phyloP scores from a whole-genome alignment of 2,888 invertebrate genomes.

The Dastarcus helophoroides region DNA sequence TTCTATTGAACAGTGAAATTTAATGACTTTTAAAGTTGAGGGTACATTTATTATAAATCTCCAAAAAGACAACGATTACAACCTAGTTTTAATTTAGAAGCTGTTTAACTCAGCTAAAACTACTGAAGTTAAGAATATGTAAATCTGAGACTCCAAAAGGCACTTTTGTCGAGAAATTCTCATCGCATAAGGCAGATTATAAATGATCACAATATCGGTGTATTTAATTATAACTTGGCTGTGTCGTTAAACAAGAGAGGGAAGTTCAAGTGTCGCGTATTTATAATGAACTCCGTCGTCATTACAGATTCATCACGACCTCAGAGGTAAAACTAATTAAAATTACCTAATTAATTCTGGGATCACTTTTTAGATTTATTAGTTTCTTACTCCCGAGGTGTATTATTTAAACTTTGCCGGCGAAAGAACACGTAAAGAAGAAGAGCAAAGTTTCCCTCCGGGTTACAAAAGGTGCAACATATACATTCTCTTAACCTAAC shows the following conservation, averaged over 20 bases:
- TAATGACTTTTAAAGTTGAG: too few species aligned
- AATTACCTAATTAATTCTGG: conserved; percentile 26
- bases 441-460: conserved; percentile 7
- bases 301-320: conserved; percentile 24
- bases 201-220: conserved; percentile 12
- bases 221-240: conserved; percentile 24
- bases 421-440: conserved; percentile 9
- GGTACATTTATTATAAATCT: too few species aligned
- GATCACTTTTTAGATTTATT: conserved; percentile 17
- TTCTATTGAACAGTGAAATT: too few species aligned
- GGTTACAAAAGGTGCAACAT: too few species aligned
- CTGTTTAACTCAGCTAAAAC: too few species aligned
- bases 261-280: conserved; percentile 23
- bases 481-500: too few species aligned
- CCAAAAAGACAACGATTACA: too few species aligned
- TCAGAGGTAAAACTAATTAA: conserved; percentile 26
- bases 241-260: conserved; percentile 5
- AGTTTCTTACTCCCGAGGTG: conserved; percentile 10
- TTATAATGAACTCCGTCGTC: conserved; percentile 26
- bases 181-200: background rate
- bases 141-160: too few species aligned
- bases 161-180: conserved; percentile 11
- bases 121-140: too few species aligned
- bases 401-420: conserved; percentile 9
- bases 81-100: too few species aligned